phyloP scores from a whole-genome alignment of 2,113 vertebrate species.

The Pampusana beccarii region DNA sequence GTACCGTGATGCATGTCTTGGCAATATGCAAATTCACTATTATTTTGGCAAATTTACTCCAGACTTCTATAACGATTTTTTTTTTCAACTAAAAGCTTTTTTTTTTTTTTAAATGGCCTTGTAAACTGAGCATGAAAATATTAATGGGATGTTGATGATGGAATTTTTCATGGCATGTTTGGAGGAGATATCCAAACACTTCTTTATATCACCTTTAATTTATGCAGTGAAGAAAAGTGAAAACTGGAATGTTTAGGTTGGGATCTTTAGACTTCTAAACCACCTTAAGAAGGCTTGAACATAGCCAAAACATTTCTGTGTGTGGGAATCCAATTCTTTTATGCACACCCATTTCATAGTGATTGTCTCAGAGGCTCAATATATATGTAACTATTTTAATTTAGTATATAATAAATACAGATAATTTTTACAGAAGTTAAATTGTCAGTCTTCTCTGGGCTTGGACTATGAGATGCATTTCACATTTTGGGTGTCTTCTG shows the following conservation, averaged over 20 bases:
- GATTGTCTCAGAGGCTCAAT: not conserved
- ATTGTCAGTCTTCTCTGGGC: conserved; percentile 30
- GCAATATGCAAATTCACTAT: not conserved
- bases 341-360: not conserved
- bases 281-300: not conserved
- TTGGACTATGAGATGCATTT: not conserved
- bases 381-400: not conserved
- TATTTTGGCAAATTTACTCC: not conserved
- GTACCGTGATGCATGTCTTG: not conserved
- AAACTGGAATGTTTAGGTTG: not conserved
- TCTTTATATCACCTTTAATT: not conserved
- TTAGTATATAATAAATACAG: not conserved
- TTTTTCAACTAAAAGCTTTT: not conserved
- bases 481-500: not conserved
- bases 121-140: not conserved
- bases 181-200: not conserved
- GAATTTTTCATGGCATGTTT: not conserved
- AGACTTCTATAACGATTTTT: not conserved
- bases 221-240: not conserved
- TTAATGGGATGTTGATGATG: not conserved
- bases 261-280: not conserved
- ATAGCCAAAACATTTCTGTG: not conserved
- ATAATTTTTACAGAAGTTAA: conserved; percentile 24
- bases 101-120: not conserved
- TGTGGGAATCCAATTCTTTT: not conserved